Evolutionary conservation across 2,888 invertebrate genomes (phyloP), one percentile per base, ranked within the genome.

Genomic region (Melanotus villosus): DNA sequence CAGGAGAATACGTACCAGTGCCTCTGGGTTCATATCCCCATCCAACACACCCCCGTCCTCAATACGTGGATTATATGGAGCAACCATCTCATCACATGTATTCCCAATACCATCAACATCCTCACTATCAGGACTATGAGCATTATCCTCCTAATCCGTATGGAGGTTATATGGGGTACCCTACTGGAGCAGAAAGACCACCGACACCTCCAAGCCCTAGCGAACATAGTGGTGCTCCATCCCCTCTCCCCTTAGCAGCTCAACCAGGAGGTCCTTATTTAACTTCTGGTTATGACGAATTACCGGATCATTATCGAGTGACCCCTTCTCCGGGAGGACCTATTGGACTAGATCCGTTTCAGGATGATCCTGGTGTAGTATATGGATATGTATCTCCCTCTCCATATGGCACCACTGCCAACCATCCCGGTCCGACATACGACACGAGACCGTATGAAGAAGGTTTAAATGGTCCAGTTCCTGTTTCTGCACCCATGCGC

Each of bases 351-450:
- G 91, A 91, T 80, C 89, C 90, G 78, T 91, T 90, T 73, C 85
- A 85, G 78, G 90, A 91, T 75, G 90, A 91, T 76, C 85, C 88
- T 47, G 87, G 86, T 68, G 86, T 90, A 60, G 88, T 90, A 52
- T 91, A 90, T 76, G 90, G 90, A 66, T 91, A 89, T 79, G 89
- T 90, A 30, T 88, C 90, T 63, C 90, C 90, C 72, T 88, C 89
- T 50, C 90, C 89, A 18, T 90, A 90, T 76, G 89, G 89, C 45
- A 86, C 87, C 9, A 86, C 85, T 26, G 79, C 82, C 19, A 80
- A 78, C 45, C 76, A 76, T 63, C 85, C 84, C 72, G 86, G 85
- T 60, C 79, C 84, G 57, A 84, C 86, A 26, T 87, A 86, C 76
- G 84, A 86, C 59, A 83, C 86, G 36, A 83, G 88, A 71, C 85